Conservation (phyloP, 2,797 vertebrate genomes). For the Champsocephalus gunnari region DNA sequence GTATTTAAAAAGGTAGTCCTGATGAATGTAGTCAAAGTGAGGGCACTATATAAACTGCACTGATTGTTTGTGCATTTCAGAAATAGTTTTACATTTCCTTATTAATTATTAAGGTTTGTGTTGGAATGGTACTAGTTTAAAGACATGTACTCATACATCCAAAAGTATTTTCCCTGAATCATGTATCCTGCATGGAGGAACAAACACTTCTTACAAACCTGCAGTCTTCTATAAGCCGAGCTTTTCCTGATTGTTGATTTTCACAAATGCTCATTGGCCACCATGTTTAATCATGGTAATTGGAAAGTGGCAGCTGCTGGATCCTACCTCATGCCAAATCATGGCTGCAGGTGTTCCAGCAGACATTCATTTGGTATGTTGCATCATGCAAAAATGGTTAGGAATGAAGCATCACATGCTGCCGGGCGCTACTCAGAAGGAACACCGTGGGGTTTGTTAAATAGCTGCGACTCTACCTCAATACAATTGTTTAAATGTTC, state of each 20-base stretch:
- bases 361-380: conserved; percentile 28
- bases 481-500: not conserved
- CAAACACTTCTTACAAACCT: conserved; percentile 11
- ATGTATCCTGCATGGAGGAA: not conserved
- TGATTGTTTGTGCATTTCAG: not conserved
- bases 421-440: not conserved
- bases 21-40: too few relatives aligned
- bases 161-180: not conserved
- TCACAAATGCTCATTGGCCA: conserved; percentile 54
- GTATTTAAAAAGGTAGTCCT: too few relatives aligned
- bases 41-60: not conserved
- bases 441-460: not conserved
- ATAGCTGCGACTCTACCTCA: not conserved
- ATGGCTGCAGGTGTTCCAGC: conserved; percentile 47
- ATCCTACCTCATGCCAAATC: conserved; percentile 31
- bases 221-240: not conserved
- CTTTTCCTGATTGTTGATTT: conserved; percentile 35
- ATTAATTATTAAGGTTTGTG: not conserved
- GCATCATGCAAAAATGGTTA: conserved; percentile 15
- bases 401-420: not conserved
- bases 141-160: not conserved
- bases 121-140: not conserved
- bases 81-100: not conserved
- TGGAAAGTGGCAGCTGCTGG: conserved; percentile 50
- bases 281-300: conserved; percentile 58